Evolutionary conservation across 2,113 vertebrate genomes (phyloP), one percentile per base, ranked within the genome.

Genomic region (Terrapene triunguis): DNA sequence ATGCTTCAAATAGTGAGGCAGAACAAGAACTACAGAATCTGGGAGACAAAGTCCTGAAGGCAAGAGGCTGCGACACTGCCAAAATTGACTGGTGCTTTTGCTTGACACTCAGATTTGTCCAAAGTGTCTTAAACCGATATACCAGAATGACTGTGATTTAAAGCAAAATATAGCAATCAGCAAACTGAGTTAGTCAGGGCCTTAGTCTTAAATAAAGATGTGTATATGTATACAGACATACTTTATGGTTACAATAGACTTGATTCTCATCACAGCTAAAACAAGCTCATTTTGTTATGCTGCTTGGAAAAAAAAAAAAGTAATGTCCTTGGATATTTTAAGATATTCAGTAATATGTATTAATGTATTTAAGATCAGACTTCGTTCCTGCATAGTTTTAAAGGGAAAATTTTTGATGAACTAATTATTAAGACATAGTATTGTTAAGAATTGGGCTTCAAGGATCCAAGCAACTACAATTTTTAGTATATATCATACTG

Each of bases 391-490:
- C 38, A 55, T 84, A 17, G 6, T 11, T 35, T 19, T 76, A 25
- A 91, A 92, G 62, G 38, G 76, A 82, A 79, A 29, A 3, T 48
- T 29, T 42, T 35, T 79, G 82, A 93, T 5, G 57, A 54, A 62
- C 5, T 65, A 29, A n/a, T 92, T 62, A 62, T 57, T 27, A 57
- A 62, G 62, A 88, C 24, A 65, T 35, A 74, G 38, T 85, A 87
- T 32, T 8, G 54, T 29, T 85, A 78, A 9, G 62, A 90, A 83
- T 48, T 80, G 12, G 29, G 29, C 29, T 62, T 62, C 11, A 47
- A 92, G 89, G 35, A 92, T 1, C 3, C 27, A 84, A 94, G 69
- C 14, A 85, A 0, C 57, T 32, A 62, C 13, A 32, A 0, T 42
- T 2, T 4, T 13, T 85, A 89, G 91, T 29, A 72, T 8, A 7